phyloP scores from a whole-genome alignment of 2,888 invertebrate genomes.

The Schizaphis graminum region DNA sequence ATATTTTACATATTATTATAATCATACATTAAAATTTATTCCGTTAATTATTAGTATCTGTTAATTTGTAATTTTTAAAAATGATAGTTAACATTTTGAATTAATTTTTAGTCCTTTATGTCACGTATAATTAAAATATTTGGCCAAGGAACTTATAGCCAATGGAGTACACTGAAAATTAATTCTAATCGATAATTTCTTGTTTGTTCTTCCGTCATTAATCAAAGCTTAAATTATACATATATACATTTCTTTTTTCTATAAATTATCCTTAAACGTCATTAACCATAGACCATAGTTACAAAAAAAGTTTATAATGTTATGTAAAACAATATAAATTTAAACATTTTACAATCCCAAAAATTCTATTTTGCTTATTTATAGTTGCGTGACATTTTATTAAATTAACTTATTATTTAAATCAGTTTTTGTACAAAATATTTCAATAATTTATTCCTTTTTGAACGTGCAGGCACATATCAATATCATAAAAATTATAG shows the following conservation, averaged over 20 bases:
- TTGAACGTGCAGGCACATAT: too few species aligned
- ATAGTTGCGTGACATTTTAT: not conserved
- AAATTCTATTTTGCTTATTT: not conserved
- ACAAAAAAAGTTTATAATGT: not conserved
- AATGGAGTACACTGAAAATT: not conserved
- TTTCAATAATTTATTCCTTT: not conserved
- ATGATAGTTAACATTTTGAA: not conserved
- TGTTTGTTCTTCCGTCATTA: not conserved
- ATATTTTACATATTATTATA: not conserved
- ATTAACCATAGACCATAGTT: not conserved
- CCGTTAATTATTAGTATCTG: too few species aligned
- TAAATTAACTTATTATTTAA: not conserved
- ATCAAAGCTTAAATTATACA: not conserved
- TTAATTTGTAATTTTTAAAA: too few species aligned
- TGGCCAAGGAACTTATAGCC: not conserved
- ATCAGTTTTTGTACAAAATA: not conserved
- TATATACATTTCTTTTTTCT: not conserved
- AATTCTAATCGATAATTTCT: slow-evolving; percentile 35
- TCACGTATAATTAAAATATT: not conserved
- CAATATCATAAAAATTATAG: too few species aligned
- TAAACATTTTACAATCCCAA: not conserved
- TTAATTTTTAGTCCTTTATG: not conserved
- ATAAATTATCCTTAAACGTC: not conserved
- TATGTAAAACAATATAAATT: not conserved
- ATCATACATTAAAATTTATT: not conserved